Evolutionary conservation across 2,888 invertebrate species (phyloP).

Genomic region (Drosophila putrida): DNA sequence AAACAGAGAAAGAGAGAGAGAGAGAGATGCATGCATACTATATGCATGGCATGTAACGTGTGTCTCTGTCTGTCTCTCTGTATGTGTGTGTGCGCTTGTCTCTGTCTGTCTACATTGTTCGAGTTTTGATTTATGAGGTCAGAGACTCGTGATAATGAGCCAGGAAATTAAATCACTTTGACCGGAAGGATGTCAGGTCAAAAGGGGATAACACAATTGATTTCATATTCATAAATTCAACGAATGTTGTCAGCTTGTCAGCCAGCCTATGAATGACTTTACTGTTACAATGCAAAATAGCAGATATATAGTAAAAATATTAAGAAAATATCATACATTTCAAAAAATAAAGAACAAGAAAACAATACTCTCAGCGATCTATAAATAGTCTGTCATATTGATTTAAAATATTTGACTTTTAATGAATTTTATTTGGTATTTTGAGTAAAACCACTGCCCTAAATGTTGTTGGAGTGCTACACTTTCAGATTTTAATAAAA

Average conservation of each 20-base stretch:
- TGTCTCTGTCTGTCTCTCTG: slow-evolving; percentile 40
- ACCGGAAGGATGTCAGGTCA: slow-evolving; percentile 83
- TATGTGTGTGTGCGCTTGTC: slow-evolving; percentile 26
- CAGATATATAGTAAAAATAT: not conserved
- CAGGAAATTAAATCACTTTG: slow-evolving; percentile 83
- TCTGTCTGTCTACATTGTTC: slow-evolving; percentile 62
- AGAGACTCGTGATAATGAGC: slow-evolving; percentile 83
- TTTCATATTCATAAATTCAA: slow-evolving; percentile 81
- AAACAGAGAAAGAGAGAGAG: slow-evolving; percentile 12
- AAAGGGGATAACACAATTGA: slow-evolving; percentile 81
- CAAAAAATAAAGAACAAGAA: not conserved
- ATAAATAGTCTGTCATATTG: no score
- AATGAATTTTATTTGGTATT: no score
- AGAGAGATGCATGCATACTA: slow-evolving; percentile 37
- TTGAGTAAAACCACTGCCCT: no score
- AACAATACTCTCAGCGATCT: not conserved
- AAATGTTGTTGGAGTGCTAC: no score
- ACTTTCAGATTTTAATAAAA: no score
- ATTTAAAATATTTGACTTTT: no score
- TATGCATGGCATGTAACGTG: slow-evolving; percentile 72
- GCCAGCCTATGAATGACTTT: slow-evolving; percentile 44
- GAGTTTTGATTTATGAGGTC: slow-evolving; percentile 80
- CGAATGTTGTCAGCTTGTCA: slow-evolving; percentile 72
- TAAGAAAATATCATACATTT: not conserved
- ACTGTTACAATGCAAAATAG: slow-evolving; percentile 30